phyloP scores from a whole-genome alignment of 2,888 invertebrate genomes.

The Pollenia amentaria region DNA sequence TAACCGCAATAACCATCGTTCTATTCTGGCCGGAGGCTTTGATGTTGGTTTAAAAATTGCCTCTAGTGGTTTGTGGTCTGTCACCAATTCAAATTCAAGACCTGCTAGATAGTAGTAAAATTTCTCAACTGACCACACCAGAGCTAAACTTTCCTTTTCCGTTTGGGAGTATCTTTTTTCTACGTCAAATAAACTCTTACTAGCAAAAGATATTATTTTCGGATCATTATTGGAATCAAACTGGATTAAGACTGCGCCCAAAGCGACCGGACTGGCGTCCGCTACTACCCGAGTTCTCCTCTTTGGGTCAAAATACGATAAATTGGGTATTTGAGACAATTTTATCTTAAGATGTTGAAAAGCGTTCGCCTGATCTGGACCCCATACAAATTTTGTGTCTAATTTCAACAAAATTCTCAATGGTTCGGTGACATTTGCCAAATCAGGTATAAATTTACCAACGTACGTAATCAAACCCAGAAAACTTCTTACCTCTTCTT shows the following conservation, averaged over 20 bases:
- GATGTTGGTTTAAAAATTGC: constrained; percentile 70
- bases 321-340: constrained; percentile 64
- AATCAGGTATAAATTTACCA: constrained; percentile 70
- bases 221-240: constrained; percentile 63
- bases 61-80: constrained; percentile 66
- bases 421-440: constrained; percentile 60
- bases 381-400: constrained; percentile 68
- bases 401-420: constrained; percentile 46
- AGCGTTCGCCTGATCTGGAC: constrained; percentile 43
- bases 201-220: constrained; percentile 67
- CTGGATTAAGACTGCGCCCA: constrained; percentile 72
- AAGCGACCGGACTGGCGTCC: constrained; percentile 70
- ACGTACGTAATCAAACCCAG: constrained; percentile 79
- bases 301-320: constrained; percentile 67
- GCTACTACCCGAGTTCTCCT: constrained; percentile 68
- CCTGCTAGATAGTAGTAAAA: constrained; percentile 72
- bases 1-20: constrained; percentile 63
- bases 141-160: constrained; percentile 72
- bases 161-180: constrained; percentile 72
- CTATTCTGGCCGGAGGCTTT: constrained; percentile 65
- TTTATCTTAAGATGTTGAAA: constrained; percentile 62
- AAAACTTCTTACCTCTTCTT: constrained; percentile 79
- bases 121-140: constrained; percentile 71
- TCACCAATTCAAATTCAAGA: constrained; percentile 66
- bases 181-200: constrained; percentile 71